Evolutionary conservation across 30 jellyfish, hydroid and myxozoan genomes (phyloP).

Genomic region (Aurelia coerulea): DNA sequence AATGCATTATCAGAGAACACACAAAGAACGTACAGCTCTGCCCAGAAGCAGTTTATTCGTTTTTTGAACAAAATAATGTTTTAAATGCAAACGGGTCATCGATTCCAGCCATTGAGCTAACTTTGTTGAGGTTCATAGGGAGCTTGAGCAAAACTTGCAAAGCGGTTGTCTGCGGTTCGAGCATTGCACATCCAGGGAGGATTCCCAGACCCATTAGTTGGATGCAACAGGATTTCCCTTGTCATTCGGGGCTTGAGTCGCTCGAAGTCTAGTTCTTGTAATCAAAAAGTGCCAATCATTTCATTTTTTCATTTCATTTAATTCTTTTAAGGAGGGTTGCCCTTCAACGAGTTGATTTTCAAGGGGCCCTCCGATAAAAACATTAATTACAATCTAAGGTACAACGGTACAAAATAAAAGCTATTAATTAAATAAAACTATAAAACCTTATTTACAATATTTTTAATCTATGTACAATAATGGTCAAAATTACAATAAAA

Average conservation of each 20-base stretch:
- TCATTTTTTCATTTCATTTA: too few relatives aligned
- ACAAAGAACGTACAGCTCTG: background rate
- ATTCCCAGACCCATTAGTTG: conserved; percentile 20
- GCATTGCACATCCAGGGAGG: conserved; percentile 31
- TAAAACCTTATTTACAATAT: too few relatives aligned
- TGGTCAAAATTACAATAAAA: too few relatives aligned
- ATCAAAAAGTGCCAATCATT: conserved; percentile 19
- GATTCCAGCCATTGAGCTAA: conserved; percentile 9
- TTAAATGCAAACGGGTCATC: background rate
- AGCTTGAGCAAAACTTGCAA: background rate
- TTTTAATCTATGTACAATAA: too few relatives aligned
- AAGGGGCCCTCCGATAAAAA: too few relatives aligned
- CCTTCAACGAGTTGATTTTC: too few relatives aligned
- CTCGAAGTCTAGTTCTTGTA: background rate
- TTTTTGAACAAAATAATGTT: background rate
- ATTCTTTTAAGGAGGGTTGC: too few relatives aligned
- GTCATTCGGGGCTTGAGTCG: conserved; percentile 26
- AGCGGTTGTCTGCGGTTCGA: conserved; percentile 48
- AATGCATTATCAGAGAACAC: conserved; percentile 1
- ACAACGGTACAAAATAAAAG: too few relatives aligned
- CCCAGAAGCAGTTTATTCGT: conserved; percentile 14
- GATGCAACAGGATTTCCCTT: background rate
- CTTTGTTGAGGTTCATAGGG: conserved; percentile 5
- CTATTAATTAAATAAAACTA: too few relatives aligned
- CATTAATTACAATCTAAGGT: too few relatives aligned